Evolutionary conservation across 2,113 vertebrate species (phyloP).

Genomic region (Ictalurus furcatus): DNA sequence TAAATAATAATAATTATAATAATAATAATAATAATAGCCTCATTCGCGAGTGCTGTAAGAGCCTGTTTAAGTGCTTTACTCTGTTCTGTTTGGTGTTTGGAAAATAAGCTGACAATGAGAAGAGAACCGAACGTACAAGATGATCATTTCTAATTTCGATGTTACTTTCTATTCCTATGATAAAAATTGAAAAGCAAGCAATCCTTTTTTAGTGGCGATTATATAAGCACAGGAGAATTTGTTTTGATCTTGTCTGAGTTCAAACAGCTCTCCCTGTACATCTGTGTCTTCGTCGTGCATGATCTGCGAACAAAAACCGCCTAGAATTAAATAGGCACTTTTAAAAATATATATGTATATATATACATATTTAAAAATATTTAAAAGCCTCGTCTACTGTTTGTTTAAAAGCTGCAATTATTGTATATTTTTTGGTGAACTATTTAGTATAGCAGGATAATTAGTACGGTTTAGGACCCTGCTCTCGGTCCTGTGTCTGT

Average conservation of each 20-base stretch:
- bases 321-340: not conserved
- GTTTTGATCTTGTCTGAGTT: not conserved
- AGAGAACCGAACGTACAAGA: not conserved
- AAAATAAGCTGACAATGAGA: constrained; percentile 4
- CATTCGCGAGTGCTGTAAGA: not conserved
- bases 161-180: not conserved
- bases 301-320: not conserved
- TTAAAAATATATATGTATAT: not conserved
- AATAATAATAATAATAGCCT: not conserved
- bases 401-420: not conserved
- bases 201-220: not conserved
- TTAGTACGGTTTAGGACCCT: constrained; percentile 1
- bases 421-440: not conserved
- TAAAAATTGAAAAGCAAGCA: not conserved
- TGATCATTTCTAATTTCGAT: not conserved
- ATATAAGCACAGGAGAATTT: not conserved
- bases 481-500: constrained; percentile 16
- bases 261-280: not conserved
- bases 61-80: not conserved
- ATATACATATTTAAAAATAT: not conserved
- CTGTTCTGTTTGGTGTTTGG: constrained; percentile 3
- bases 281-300: not conserved
- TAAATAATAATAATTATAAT: not conserved
- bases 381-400: not conserved
- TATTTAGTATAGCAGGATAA: not conserved